Base-by-base conservation (phyloP, 2,888 invertebrate genomes). In the Eupithecia tripunctaria region DNA sequence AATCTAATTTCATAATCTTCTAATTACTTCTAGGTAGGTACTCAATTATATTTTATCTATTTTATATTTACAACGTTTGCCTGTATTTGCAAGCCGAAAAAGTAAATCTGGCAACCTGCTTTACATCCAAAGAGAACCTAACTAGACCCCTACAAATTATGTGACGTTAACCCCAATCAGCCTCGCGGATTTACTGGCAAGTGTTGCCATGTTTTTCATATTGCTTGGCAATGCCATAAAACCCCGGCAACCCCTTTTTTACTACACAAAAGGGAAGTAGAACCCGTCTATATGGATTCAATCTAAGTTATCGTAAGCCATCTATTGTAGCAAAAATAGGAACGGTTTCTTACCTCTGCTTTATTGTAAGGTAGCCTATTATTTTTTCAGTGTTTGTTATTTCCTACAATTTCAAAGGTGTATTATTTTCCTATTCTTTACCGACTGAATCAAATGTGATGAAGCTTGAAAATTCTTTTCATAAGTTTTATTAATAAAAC, bases 91-190 rank as follows among this genome's bases (percentile, higher is more conserved):
- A 25, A 21, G 36, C 12, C 8, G 38, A 25, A 63, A 63, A 63
- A 25, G 2, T 29, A 36, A 29, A 8, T 21, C 7, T 41, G 64
- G 4, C 10, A 60, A 76, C 68, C 74, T 43, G 74, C 15, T 66
- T 66, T 66, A n/a, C 15, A 51, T 14, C 21, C 25, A 66, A 68
- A 74, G 21, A 38, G 29, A 32, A 2, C 51, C 38, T 62, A 51
- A 65, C 71, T 60, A 71, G 71, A 60, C 43, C 71, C 74, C 80
- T 79, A 80, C 81, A 72, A 79, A 82, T 82, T 79, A 80, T 79
- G 79, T 76, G 75, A 77, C 74, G 78, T 78, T 81, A 76, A 77
- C 77, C 75, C 76, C 80, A 81, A 82, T 82, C 78, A 81, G 78
- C 78, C 75, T 73, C 60, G 72, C 68, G 73, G 78, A 79, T 79